Evolutionary conservation across 2,113 vertebrate genomes (phyloP).

Genomic region (Rhinopithecus roxellana): DNA sequence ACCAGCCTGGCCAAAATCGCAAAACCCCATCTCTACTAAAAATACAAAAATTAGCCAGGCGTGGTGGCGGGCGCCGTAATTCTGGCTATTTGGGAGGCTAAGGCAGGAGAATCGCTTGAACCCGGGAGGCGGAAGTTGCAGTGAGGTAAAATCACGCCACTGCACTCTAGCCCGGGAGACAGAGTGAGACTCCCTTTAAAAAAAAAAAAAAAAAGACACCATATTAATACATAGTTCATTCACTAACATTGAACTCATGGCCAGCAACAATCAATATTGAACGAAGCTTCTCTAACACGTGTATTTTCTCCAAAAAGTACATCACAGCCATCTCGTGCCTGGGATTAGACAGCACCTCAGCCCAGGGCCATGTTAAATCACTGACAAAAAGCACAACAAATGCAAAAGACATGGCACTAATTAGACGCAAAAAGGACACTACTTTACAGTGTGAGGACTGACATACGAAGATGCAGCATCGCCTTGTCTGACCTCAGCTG

Average conservation of each 20-base stretch:
- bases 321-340: background rate
- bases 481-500: background rate
- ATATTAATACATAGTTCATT: background rate
- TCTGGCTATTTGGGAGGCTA: no score
- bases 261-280: accelerated
- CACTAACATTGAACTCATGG: accelerated
- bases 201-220: no score
- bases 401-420: background rate
- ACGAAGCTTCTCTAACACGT: accelerated
- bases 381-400: background rate
- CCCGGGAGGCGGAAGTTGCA: no score
- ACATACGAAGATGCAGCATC: background rate
- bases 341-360: background rate
- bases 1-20: no score
- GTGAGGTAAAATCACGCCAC: no score
- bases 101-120: no score
- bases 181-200: no score
- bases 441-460: background rate
- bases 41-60: no score
- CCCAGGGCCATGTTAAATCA: background rate
- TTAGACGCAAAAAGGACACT: background rate
- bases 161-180: no score
- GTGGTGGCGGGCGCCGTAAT: no score
- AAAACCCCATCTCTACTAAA: no score
- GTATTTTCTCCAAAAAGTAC: background rate